phyloP scores from a whole-genome alignment of 2,888 invertebrate species.

The Trissoscelio sp. region DNA sequence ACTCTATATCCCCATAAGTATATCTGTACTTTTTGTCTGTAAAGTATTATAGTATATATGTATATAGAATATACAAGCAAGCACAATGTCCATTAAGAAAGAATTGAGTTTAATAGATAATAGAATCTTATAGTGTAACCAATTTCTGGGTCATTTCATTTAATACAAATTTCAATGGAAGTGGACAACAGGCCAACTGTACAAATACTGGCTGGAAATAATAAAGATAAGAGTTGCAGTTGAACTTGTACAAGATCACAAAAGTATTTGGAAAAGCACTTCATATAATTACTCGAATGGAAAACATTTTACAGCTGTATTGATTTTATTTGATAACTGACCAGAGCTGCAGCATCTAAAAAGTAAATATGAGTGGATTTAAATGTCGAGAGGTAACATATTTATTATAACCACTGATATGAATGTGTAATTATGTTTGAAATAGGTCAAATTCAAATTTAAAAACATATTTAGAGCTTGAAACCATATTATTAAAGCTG shows the following conservation, averaged over 20 bases:
- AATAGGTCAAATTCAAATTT: no score
- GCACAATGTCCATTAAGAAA: neutral
- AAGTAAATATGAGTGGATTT: neutral
- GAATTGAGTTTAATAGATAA: constrained; percentile 24
- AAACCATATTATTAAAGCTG: no score
- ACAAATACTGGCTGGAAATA: constrained; percentile 1
- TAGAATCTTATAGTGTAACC: neutral
- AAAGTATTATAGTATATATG: no score
- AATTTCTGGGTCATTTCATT: constrained; percentile 24
- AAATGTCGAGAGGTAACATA: neutral
- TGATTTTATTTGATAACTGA: constrained; percentile 1
- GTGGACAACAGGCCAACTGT: constrained; percentile 3
- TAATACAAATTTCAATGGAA: constrained; percentile 25
- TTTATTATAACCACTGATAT: no score
- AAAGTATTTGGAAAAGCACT: neutral
- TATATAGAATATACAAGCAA: neutral
- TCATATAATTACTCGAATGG: neutral
- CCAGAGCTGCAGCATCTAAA: neutral
- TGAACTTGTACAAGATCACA: neutral
- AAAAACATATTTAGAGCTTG: neutral
- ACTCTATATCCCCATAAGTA: neutral
- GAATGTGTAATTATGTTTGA: no score
- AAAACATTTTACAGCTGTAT: neutral
- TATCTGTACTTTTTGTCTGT: no score
- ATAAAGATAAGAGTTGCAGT: constrained; percentile 9